A percentile compares a stretch with the other conserved stretches of the same genome.
These are phyloP conservation scores for Meteorus cinctellus DNA, from an alignment of 2,888 invertebrate genomes.

Conservation along the genomic window DNA sequence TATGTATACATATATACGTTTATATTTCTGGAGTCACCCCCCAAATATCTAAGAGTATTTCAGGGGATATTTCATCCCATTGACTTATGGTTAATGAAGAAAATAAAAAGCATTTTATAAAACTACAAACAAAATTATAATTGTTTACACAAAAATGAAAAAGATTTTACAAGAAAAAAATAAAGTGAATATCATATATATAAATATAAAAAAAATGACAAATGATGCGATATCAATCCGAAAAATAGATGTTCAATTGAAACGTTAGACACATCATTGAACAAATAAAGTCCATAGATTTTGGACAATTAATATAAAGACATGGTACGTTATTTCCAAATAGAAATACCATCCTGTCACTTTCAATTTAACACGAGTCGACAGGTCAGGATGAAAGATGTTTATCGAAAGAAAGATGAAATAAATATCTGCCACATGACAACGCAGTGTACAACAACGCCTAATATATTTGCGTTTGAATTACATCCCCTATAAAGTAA, in stretches of 20 bases:
- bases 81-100: not conserved
- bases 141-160: not conserved
- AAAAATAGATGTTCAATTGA: no score
- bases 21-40: slow-evolving; percentile 3
- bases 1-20: not conserved
- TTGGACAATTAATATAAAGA: not conserved
- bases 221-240: no score
- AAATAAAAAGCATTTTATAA: not conserved
- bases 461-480: slow-evolving; percentile 67
- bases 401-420: slow-evolving; percentile 50
- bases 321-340: not conserved
- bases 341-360: slow-evolving; percentile 48
- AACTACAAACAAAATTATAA: not conserved
- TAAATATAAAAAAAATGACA: no score
- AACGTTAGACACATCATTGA: no score
- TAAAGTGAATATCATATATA: no score
- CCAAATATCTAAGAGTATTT: not conserved
- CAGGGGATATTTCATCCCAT: not conserved
- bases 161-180: not conserved
- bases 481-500: slow-evolving; percentile 55
- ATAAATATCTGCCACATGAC: slow-evolving; percentile 35
- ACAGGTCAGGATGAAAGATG: slow-evolving; percentile 47
- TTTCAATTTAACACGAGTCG: slow-evolving; percentile 44
- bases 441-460: slow-evolving; percentile 56
- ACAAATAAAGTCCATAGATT: not conserved